A percentile compares a stretch with the other conserved stretches of the same genome.
Conservation (phyloP, 2,797 vertebrate genomes). For the Trachurus trachurus region DNA sequence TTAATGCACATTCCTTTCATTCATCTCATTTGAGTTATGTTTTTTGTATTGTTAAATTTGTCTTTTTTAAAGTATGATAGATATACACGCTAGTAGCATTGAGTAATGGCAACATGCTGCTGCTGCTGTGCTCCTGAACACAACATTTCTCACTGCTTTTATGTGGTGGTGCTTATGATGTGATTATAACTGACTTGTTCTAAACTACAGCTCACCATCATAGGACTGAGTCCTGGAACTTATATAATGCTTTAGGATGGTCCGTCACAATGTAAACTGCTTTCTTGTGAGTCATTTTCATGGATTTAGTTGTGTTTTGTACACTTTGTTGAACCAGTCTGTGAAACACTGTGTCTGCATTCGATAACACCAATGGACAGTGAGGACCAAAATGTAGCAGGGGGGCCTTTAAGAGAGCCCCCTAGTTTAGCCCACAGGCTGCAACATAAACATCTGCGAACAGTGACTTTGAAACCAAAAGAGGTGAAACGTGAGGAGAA, state of each 20-base stretch:
- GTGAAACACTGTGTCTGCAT: constrained; percentile 38
- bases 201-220: constrained; percentile 54
- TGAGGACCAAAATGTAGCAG: constrained; percentile 22
- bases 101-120: constrained; percentile 87
- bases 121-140: constrained; percentile 82
- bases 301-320: constrained; percentile 30
- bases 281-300: constrained; percentile 30
- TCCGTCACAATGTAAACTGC: constrained; percentile 38
- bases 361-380: constrained; percentile 30
- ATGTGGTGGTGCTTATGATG: constrained; percentile 55
- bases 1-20: constrained; percentile 88
- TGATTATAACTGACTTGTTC: constrained; percentile 52
- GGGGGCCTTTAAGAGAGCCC: not conserved
- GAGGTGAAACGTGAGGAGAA: constrained; percentile 23
- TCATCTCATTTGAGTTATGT: constrained; percentile 83
- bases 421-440: constrained; percentile 6
- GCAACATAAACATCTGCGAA: constrained; percentile 33
- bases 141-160: constrained; percentile 58
- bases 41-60: constrained; percentile 80
- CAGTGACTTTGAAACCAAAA: constrained; percentile 35
- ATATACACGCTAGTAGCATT: constrained; percentile 83
- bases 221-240: constrained; percentile 40
- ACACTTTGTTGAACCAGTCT: constrained; percentile 42
- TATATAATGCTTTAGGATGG: constrained; percentile 21
- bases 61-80: constrained; percentile 82